A percentile compares a stretch with the other conserved stretches of the same genome.
Evolutionary conservation across 2,888 invertebrate species (phyloP).

Genomic region (Nomada goodeniana): DNA sequence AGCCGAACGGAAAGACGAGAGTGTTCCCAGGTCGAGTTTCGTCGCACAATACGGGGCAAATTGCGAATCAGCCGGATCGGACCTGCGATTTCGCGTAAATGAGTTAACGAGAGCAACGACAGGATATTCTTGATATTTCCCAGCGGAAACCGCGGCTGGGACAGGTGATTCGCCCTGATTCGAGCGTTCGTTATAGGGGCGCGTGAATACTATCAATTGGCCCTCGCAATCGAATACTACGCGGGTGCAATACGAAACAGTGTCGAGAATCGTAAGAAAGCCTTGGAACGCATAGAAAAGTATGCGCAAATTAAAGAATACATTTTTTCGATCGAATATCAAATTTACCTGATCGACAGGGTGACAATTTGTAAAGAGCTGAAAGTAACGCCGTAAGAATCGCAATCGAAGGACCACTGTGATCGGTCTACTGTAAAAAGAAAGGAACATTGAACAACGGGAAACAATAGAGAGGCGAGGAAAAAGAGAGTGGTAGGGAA

Average conservation of each 20-base stretch:
- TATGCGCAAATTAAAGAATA: too few relatives aligned
- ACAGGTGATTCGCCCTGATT: conserved; percentile 28
- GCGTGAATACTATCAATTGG: conserved; percentile 63
- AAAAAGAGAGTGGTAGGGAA: neutral
- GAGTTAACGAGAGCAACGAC: conserved; percentile 46
- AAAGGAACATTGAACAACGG: neutral
- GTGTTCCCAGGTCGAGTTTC: neutral
- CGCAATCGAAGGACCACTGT: neutral
- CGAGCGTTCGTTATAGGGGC: conserved; percentile 62
- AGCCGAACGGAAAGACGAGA: neutral
- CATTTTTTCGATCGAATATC: too few relatives aligned
- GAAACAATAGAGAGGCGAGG: neutral
- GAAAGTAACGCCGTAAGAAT: neutral
- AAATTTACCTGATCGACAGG: neutral
- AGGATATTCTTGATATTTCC: conserved; percentile 44
- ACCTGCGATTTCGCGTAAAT: conserved; percentile 49
- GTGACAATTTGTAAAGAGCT: conserved; percentile 2
- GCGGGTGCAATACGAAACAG: neutral
- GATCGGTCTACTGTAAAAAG: neutral
- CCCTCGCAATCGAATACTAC: conserved; percentile 55
- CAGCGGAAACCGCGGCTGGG: conserved; percentile 25
- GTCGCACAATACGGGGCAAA: conserved; percentile 44
- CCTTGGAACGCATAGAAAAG: too few relatives aligned
- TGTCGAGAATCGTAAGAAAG: too few relatives aligned
- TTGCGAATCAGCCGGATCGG: conserved; percentile 49